Evolutionary conservation across 2,113 vertebrate genomes (phyloP).

Genomic region (Noturus placidus): DNA sequence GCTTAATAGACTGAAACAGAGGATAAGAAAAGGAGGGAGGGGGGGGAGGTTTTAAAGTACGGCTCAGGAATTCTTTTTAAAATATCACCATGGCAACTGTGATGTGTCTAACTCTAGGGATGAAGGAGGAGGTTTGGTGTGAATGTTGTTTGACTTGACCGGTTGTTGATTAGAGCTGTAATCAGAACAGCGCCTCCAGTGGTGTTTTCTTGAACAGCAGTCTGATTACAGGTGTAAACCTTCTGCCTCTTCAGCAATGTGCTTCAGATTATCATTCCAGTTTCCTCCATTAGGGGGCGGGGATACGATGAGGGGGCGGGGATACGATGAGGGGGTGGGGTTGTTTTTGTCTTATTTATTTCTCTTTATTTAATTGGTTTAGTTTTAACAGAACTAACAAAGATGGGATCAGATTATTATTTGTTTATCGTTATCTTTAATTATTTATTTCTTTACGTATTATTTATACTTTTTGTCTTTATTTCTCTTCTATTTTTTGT

Average conservation of each 20-base stretch:
- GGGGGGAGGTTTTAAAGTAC: background rate
- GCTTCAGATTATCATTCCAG: too few relatives aligned
- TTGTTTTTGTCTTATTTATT: background rate
- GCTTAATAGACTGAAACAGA: background rate
- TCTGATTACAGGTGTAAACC: too few relatives aligned
- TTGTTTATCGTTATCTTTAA: background rate
- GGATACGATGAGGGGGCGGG: too few relatives aligned
- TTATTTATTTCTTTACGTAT: background rate
- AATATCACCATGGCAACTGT: constrained; percentile 2
- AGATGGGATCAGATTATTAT: too few relatives aligned
- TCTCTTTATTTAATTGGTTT: background rate
- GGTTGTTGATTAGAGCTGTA: too few relatives aligned
- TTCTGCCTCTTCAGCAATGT: too few relatives aligned
- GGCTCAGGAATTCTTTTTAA: background rate
- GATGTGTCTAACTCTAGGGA: background rate
- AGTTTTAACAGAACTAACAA: background rate
- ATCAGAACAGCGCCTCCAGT: too few relatives aligned
- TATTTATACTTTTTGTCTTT: background rate
- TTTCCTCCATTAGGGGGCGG: too few relatives aligned
- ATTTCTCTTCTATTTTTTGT: too few relatives aligned
- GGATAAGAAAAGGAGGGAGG: too few relatives aligned
- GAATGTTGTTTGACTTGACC: background rate
- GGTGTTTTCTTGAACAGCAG: too few relatives aligned
- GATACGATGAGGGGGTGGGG: too few relatives aligned
- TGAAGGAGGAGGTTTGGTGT: background rate